These are phyloP conservation scores for Kuschelorhynchus macadamiae DNA, from an alignment of 2,888 invertebrate genomes.

Conservation along the genomic window DNA sequence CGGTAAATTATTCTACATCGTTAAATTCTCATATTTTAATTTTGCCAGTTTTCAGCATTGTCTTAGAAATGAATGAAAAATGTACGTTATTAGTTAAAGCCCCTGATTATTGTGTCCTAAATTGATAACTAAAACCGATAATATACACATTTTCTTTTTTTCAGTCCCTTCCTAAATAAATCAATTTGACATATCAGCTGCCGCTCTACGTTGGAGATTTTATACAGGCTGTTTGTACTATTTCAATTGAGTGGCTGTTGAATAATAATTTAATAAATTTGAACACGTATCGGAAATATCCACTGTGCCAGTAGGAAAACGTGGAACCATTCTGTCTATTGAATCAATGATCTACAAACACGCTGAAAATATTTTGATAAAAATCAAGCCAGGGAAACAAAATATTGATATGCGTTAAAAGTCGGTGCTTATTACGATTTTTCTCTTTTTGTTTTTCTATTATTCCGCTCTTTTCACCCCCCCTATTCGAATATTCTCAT, in stretches of 20 bases:
- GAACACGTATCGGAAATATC: constrained; percentile 66
- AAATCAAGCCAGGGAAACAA: constrained; percentile 70
- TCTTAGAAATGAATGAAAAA: too few species aligned
- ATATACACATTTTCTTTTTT: too few species aligned
- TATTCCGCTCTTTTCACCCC: too few species aligned
- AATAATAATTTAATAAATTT: constrained; percentile 75
- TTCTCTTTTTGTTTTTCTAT: too few species aligned
- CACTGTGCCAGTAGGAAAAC: constrained; percentile 72
- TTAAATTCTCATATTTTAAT: too few species aligned
- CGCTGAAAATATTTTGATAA: constrained; percentile 75
- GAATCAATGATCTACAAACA: constrained; percentile 75
- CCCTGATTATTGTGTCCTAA: too few species aligned
- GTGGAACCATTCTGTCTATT: constrained; percentile 78
- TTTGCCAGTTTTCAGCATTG: too few species aligned
- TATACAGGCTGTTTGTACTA: constrained; percentile 71
- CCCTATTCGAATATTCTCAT: too few species aligned
- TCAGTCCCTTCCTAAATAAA: constrained; percentile 85
- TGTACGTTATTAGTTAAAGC: too few species aligned
- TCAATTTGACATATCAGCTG: constrained; percentile 75
- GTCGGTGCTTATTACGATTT: constrained; percentile 80
- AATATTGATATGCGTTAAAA: constrained; percentile 77
- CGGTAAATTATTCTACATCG: too few species aligned
- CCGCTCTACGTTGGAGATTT: constrained; percentile 70
- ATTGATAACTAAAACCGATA: too few species aligned
- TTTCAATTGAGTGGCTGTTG: constrained; percentile 83